These are phyloP conservation scores for Lepus europaeus DNA, from an alignment of 2,113 vertebrate species.

Conservation along the genomic window DNA sequence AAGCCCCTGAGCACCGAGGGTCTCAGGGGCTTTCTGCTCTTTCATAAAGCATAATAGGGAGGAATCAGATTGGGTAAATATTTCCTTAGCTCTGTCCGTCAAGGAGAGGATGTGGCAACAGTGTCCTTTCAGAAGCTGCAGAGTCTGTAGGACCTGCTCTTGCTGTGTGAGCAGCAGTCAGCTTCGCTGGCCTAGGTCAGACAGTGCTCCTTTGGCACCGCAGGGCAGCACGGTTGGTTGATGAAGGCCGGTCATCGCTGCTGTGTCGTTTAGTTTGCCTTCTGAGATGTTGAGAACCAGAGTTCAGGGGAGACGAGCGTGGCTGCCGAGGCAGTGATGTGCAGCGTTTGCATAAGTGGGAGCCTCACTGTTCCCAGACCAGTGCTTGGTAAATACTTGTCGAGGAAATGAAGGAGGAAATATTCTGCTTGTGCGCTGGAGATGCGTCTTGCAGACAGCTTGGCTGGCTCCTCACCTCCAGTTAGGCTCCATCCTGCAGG, in stretches of 20 bases:
- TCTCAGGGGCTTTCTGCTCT: not conserved
- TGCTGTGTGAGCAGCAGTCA: not conserved
- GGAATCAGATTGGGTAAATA: not conserved
- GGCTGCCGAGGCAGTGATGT: too few relatives aligned
- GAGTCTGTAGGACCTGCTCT: not conserved
- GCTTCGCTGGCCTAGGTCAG: not conserved
- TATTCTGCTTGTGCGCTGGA: not conserved
- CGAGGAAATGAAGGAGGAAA: not conserved
- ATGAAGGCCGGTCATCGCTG: not conserved
- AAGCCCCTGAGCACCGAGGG: not conserved
- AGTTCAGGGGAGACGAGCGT: not conserved
- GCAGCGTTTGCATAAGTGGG: not conserved
- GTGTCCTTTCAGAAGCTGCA: not conserved
- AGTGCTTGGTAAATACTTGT: not conserved
- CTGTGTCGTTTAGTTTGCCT: not conserved
- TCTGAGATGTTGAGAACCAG: not conserved
- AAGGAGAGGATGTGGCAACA: not conserved
- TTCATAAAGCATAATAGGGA: conserved; percentile 36
- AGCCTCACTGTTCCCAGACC: not conserved
- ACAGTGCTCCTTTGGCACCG: not conserved
- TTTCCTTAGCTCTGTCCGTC: not conserved
- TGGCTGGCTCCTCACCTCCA: not conserved
- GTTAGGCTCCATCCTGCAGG: not conserved
- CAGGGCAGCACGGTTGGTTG: not conserved
- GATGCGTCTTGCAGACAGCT: not conserved